These are phyloP conservation scores for Podarcis raffonei DNA, from an alignment of 2,113 vertebrate species.

Conservation along the genomic window DNA sequence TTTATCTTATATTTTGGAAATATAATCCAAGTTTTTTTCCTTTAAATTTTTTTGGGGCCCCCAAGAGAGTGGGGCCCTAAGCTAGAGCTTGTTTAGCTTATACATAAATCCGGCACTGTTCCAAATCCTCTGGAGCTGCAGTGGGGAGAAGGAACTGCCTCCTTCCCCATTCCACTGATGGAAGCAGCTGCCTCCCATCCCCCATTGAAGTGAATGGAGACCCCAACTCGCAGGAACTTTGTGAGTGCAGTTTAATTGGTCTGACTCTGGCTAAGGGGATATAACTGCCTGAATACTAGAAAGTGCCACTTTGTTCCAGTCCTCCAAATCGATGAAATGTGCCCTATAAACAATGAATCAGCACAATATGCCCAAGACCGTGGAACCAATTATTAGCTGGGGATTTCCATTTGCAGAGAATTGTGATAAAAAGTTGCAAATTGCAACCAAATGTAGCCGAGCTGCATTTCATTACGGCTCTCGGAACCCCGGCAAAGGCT, in stretches of 20 bases:
- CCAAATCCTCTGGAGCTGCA: too few species aligned
- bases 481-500: slow-evolving; percentile 43
- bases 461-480: slow-evolving; percentile 56
- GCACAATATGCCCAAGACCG: slow-evolving; percentile 40
- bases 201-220: not conserved
- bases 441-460: slow-evolving; percentile 70
- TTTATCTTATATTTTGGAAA: too few species aligned
- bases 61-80: too few species aligned
- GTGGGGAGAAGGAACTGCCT: too few species aligned
- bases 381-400: slow-evolving; percentile 53
- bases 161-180: too few species aligned
- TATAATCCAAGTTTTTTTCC: too few species aligned
- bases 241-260: not conserved
- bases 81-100: too few species aligned
- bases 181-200: not conserved
- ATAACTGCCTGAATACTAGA: slow-evolving; percentile 44
- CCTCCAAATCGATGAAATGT: slow-evolving; percentile 34
- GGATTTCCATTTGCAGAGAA: slow-evolving; percentile 64
- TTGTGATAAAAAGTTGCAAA: slow-evolving; percentile 70
- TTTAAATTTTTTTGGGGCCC: too few species aligned
- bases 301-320: slow-evolving; percentile 25
- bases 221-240: not conserved
- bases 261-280: not conserved
- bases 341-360: slow-evolving; percentile 25
- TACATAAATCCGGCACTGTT: too few species aligned